Evolutionary conservation across 2,888 invertebrate species (phyloP).

Genomic region (Ormyrus rosae): DNA sequence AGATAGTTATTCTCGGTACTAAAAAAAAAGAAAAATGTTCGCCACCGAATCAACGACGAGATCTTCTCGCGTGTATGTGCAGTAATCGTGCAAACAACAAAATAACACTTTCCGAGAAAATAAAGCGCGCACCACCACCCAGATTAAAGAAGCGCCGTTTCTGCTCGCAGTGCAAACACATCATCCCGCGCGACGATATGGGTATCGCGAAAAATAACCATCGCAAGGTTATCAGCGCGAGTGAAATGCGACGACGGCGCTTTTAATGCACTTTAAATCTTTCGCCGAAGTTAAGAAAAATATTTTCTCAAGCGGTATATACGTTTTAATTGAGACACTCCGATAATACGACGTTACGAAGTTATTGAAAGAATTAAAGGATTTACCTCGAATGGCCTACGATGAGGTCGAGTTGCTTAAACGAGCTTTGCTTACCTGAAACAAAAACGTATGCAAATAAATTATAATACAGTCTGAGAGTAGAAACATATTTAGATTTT

Average conservation of each 20-base stretch:
- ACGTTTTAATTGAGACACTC: too few relatives aligned
- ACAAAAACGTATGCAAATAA: not conserved
- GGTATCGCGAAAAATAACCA: conserved; percentile 47
- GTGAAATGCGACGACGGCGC: conserved; percentile 24
- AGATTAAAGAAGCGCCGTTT: conserved; percentile 2
- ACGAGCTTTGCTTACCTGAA: not conserved
- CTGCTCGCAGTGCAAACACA: conserved; percentile 34
- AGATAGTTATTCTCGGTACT: too few relatives aligned
- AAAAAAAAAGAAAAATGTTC: too few relatives aligned
- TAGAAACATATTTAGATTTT: too few relatives aligned
- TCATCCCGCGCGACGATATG: conserved; percentile 35
- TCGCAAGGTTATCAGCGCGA: conserved; percentile 48
- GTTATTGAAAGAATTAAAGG: too few relatives aligned
- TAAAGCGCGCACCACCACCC: not conserved
- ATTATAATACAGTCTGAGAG: too few relatives aligned
- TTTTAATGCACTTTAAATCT: conserved; percentile 7
- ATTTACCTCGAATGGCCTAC: too few relatives aligned
- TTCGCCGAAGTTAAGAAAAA: not conserved
- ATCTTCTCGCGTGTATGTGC: not conserved
- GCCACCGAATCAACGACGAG: not conserved
- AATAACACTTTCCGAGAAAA: conserved; percentile 34
- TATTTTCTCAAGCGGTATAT: not conserved
- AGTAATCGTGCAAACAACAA: not conserved
- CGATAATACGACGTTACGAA: too few relatives aligned
- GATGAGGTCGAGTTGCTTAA: not conserved